Evolutionary conservation across 2,888 invertebrate genomes (phyloP).

Genomic region (Drosophila crucigera): DNA sequence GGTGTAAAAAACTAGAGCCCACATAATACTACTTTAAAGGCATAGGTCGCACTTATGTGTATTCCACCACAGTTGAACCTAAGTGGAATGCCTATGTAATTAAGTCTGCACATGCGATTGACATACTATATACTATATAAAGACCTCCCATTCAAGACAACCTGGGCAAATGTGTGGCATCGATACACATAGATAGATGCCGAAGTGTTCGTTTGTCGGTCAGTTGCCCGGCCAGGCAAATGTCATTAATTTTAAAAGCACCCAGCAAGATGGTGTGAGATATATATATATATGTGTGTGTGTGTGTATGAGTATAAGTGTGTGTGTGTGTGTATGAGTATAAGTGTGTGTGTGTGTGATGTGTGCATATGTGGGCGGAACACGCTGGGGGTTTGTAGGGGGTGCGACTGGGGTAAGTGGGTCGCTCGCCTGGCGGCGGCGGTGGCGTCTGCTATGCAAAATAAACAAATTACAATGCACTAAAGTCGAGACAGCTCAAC

Average conservation of each 20-base stretch:
- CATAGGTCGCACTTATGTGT: neutral
- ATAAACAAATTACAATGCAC: constrained; percentile 10
- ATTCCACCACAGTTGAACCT: neutral
- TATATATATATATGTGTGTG: neutral
- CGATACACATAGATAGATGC: constrained; percentile 26
- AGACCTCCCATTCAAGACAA: neutral
- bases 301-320: neutral
- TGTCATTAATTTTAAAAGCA: constrained; percentile 66
- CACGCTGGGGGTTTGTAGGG: neutral
- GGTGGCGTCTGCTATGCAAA: constrained; percentile 21
- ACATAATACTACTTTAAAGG: neutral
- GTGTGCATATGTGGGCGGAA: neutral
- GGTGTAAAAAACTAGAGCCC: neutral
- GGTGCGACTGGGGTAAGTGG: constrained; percentile 44
- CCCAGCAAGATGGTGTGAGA: constrained; percentile 10
- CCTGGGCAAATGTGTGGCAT: constrained; percentile 19
- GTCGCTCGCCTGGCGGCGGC: constrained; percentile 43
- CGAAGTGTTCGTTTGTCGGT: constrained; percentile 30
- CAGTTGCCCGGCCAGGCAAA: constrained; percentile 49
- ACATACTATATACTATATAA: neutral
- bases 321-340: neutral
- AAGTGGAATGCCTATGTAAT: neutral
- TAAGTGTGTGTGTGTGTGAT: neutral
- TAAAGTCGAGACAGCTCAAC: neutral
- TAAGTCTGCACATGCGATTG: neutral